Evolutionary conservation across 2,113 vertebrate species (phyloP).

Genomic region (Micronycteris hirsuta): DNA sequence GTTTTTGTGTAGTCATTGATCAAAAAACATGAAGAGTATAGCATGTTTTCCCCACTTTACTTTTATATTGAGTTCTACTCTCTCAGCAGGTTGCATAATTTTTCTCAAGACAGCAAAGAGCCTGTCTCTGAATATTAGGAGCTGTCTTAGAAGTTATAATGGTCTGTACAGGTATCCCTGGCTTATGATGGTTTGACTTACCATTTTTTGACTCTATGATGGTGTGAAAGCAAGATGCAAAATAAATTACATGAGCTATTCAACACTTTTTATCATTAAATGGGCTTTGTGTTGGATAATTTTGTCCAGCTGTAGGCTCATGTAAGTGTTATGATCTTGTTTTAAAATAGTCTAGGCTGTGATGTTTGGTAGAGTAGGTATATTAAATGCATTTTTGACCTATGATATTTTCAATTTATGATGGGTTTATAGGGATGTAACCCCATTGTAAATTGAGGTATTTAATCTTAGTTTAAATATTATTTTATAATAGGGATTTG

Average conservation of each 20-base stretch:
- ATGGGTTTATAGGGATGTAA: background rate
- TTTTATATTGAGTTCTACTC: background rate
- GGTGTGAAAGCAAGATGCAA: background rate
- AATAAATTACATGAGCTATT: too few species aligned
- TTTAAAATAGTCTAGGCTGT: background rate
- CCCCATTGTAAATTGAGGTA: background rate
- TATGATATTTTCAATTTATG: background rate
- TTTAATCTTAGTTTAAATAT: conserved; percentile 48
- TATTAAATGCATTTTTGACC: background rate
- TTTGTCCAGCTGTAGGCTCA: background rate
- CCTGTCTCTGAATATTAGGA: background rate
- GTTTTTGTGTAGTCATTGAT: background rate
- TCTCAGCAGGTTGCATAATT: background rate
- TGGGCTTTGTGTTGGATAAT: background rate
- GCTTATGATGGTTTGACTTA: background rate
- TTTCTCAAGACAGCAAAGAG: background rate
- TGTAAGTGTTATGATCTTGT: background rate
- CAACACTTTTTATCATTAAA: too few species aligned
- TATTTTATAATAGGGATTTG: conserved; percentile 18
- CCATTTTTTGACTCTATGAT: background rate
- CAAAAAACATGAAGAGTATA: background rate
- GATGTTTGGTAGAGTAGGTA: background rate
- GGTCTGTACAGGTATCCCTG: background rate
- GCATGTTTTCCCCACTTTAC: background rate
- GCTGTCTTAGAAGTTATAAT: background rate